Conservation (phyloP, 2,113 vertebrate species). For the Nycticorax nycticorax region DNA sequence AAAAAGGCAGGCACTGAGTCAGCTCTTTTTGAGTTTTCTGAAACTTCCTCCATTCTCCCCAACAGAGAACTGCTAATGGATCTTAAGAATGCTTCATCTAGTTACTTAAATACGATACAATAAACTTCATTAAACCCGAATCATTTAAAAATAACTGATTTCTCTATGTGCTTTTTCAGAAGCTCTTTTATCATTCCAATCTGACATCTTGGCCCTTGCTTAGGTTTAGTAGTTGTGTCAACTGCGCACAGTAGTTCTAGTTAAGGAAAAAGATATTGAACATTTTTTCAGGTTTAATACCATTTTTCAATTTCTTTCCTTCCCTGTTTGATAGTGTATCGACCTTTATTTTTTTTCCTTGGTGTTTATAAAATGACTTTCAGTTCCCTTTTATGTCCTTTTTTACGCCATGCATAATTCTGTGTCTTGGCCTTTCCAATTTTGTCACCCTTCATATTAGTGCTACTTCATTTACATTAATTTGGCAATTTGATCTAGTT, state of each 20-base stretch:
- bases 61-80: background rate
- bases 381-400: background rate
- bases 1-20: background rate
- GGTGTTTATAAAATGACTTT: background rate
- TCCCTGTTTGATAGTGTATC: background rate
- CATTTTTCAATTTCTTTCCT: background rate
- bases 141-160: background rate
- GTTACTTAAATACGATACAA: background rate
- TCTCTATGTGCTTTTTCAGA: background rate
- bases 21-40: constrained; percentile 3
- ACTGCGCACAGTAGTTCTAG: background rate
- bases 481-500: background rate
- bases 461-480: background rate
- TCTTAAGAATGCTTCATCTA: background rate
- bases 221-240: background rate
- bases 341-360: background rate
- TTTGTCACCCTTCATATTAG: background rate
- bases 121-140: background rate
- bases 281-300: background rate
- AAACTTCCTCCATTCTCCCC: background rate
- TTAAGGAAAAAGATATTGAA: background rate
- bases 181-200: background rate
- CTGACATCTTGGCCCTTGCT: background rate
- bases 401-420: background rate
- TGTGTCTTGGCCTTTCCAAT: background rate